These are phyloP conservation scores for Eurypyga helias DNA, from an alignment of 2,113 vertebrate genomes.

Conservation along the genomic window DNA sequence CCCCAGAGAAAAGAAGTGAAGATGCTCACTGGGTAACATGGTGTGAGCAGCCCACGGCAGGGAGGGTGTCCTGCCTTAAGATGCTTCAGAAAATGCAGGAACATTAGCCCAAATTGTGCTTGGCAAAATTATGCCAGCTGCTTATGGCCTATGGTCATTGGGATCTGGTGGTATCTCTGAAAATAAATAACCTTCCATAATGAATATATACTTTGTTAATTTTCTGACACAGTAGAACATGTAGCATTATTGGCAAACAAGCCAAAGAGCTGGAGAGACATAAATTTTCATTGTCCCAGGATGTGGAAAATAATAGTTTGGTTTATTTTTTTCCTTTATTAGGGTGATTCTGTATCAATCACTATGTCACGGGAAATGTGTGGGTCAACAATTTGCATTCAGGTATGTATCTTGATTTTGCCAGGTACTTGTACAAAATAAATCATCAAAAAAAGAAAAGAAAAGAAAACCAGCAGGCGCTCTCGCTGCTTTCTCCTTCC, in stretches of 20 bases:
- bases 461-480: not conserved
- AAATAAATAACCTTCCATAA: not conserved
- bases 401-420: slow-evolving; percentile 54
- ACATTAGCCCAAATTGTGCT: not conserved
- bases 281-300: not conserved
- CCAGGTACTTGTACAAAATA: not conserved
- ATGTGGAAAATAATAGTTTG: not conserved
- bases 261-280: not conserved
- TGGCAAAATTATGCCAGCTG: not conserved
- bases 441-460: not conserved
- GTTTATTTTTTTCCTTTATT: not conserved
- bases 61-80: not conserved
- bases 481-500: not conserved
- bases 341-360: slow-evolving; percentile 56
- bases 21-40: not conserved
- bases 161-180: not conserved
- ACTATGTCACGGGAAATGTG: slow-evolving; percentile 55
- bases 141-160: not conserved
- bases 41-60: fast-evolving
- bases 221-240: not conserved
- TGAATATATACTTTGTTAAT: not conserved
- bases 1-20: not conserved
- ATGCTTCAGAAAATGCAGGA: not conserved
- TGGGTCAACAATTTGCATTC: slow-evolving; percentile 63
- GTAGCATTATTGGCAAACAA: not conserved